Evolutionary conservation across 2,888 invertebrate species (phyloP), one percentile per base, ranked within the genome.

Genomic region (Anticlea derivata): DNA sequence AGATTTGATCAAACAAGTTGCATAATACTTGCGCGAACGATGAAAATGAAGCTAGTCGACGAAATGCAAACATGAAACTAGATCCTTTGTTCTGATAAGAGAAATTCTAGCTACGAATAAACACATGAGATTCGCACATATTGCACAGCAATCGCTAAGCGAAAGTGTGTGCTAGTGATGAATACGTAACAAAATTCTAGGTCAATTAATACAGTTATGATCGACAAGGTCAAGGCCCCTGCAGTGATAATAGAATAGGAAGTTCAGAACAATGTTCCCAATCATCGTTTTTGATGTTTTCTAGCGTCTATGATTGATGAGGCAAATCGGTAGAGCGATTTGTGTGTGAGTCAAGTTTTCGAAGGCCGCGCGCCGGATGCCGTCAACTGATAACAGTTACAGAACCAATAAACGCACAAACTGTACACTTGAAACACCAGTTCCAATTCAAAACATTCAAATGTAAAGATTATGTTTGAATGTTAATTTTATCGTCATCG

Each of bases 361-460:
- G 79, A 81, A 83, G 81, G 83, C 65, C 80, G 66, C 58, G 53
- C 58, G 70, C 73, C 80, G 80, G 80, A 81, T 75, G 66, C 73
- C 68, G 65, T 65, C 73, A 71, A 65, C 73, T 78, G 83, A 83
- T 85, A 84, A 80, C 75, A 61, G 55, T 41, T 8, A 37, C 46
- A 46, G 41, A 56, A 58, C 56, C 50, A 56, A 60, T 59, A 52
- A 50, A 53, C 50, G 55, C 39, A 49, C 55, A 57, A 56, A 49
- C 60, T 50, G 37, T 45, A 41, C 39, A 37, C 35, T 37, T 38
- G 31, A 47, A 43, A 41, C 41, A 24, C 35, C 23, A 17, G 13
- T 22, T 35, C 10, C 8, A 26, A 47, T 47, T 24, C 27, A 44
- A 24, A 35, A 39, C 47, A 33, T 24, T 39, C 11, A 45, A 50